These are phyloP conservation scores for Anhinga rufa DNA, from an alignment of 2,113 vertebrate genomes.

Conservation along the genomic window DNA sequence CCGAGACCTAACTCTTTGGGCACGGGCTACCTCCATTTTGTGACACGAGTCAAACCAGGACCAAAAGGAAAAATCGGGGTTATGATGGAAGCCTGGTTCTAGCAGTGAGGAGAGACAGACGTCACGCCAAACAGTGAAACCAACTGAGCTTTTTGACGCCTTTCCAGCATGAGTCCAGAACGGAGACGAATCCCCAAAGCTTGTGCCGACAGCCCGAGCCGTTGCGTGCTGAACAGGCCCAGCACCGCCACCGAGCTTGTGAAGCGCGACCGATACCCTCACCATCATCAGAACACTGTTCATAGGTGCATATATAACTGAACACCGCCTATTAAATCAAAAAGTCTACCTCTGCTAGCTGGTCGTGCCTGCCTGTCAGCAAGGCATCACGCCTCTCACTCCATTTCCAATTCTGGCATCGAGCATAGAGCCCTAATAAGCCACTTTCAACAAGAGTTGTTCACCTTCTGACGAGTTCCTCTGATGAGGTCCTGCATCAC, in stretches of 20 bases:
- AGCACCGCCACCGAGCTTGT: not conserved
- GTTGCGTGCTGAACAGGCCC: not conserved
- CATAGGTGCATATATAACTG: not conserved
- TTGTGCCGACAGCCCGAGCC: not conserved
- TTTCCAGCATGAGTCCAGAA: not conserved
- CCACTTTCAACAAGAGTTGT: not conserved
- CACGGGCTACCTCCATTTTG: not conserved
- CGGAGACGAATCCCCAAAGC: not conserved
- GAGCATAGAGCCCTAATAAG: not conserved
- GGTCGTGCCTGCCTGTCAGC: not conserved
- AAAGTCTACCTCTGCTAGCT: not conserved
- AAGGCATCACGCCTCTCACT: not conserved
- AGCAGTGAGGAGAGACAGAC: not conserved
- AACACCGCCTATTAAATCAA: not conserved
- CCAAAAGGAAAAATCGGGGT: not conserved
- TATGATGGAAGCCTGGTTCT: not conserved
- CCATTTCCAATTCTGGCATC: not conserved
- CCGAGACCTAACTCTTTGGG: not conserved
- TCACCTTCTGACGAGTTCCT: not conserved
- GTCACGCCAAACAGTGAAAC: not conserved
- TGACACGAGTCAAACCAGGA: accelerated
- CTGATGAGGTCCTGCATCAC: not conserved
- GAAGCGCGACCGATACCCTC: not conserved
- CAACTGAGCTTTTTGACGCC: not conserved
- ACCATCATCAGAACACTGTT: not conserved